These are phyloP conservation scores for Labeo calbasu DNA, from an alignment of 2,797 vertebrate genomes.

Conservation along the genomic window DNA sequence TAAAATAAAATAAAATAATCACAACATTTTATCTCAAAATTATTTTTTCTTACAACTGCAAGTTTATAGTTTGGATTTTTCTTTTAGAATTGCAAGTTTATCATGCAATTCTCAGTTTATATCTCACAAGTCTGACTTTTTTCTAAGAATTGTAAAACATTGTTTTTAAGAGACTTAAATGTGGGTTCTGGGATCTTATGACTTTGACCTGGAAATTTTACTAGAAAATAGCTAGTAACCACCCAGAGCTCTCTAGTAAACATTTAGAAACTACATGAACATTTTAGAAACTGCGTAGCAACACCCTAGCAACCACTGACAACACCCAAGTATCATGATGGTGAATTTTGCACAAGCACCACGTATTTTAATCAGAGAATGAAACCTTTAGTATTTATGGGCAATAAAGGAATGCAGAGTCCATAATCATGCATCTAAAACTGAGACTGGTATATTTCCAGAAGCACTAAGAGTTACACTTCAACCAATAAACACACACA, in stretches of 20 bases:
- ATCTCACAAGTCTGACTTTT: neutral
- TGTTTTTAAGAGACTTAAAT: neutral
- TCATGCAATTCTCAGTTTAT: neutral
- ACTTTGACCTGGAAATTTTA: neutral
- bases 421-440: neutral
- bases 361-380: neutral
- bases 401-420: neutral
- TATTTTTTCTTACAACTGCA: too few species aligned
- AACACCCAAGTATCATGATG: neutral
- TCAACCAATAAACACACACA: conserved; percentile 7
- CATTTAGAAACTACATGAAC: neutral
- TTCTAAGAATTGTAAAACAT: neutral
- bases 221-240: neutral
- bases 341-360: neutral
- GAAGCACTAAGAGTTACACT: neutral
- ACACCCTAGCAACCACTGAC: neutral
- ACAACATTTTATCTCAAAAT: neutral
- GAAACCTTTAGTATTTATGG: neutral
- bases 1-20: neutral
- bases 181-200: neutral
- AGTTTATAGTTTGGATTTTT: neutral
- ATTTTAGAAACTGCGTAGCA: neutral
- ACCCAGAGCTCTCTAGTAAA: neutral
- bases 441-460: neutral
- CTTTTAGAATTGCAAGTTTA: neutral